Percentiles rank a stretch among this genome's conserved stretches.
Evolutionary conservation across 2,888 invertebrate species (phyloP).

Genomic region (Hanleya hanleyi): DNA sequence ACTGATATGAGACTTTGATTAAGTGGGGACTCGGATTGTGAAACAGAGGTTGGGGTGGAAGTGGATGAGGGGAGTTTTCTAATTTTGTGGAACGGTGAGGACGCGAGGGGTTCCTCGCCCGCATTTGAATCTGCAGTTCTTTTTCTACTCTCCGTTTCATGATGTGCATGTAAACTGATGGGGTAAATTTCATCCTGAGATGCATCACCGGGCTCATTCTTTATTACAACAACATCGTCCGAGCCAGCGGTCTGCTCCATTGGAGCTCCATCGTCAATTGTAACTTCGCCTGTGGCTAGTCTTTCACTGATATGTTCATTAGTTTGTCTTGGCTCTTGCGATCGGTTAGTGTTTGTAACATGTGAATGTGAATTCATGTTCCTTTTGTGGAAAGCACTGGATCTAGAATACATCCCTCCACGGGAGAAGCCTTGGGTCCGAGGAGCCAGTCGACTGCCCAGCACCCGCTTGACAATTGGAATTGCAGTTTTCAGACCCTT

Average conservation of each 20-base stretch:
- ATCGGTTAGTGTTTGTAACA: neutral
- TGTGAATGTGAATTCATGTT: neutral
- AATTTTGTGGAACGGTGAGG: neutral
- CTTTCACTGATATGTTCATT: neutral
- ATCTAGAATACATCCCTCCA: neutral
- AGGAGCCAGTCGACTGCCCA: neutral
- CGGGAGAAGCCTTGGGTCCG: neutral
- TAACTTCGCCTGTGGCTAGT: neutral
- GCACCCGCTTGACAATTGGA: neutral
- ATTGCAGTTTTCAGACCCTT: neutral
- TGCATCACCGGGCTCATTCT: neutral
- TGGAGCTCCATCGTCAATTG: neutral
- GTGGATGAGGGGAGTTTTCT: neutral
- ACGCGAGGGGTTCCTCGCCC: neutral
- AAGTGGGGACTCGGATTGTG: neutral
- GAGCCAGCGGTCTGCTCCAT: neutral
- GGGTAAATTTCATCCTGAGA: neutral
- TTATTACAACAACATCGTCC: neutral
- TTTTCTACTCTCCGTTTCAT: neutral
- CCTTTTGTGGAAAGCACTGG: neutral
- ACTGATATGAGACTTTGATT: slow-evolving; percentile 3
- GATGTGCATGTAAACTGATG: neutral
- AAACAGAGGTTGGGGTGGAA: too few species aligned
- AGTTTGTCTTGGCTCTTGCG: neutral
- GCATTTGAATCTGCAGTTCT: neutral